Base-by-base conservation (phyloP, 1,140 invertebrate genomes). In the Orussus abietinus region DNA sequence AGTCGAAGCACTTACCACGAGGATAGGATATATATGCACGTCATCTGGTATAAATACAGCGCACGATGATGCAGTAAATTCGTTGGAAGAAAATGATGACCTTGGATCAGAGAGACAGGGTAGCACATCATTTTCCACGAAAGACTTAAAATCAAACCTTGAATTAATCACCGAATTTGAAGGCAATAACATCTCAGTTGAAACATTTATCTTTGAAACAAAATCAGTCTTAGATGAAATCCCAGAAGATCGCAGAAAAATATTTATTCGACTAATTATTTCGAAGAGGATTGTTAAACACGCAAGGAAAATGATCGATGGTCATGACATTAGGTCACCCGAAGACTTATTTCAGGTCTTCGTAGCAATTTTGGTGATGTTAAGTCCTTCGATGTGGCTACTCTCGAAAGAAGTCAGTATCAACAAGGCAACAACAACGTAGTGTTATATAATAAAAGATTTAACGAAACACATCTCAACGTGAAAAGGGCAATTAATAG, bases 211-310 rank as follows among this genome's bases (percentile, higher is more conserved):
- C n/a, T n/a, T n/a, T n/a, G n/a, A n/a, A n/a, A n/a, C n/a, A n/a
- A n/a, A n/a, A n/a, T n/a, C n/a, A n/a, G 22, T 25, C n/a, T 25
- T 25, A 25, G 22, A 25, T 25, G 22, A 25, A 25, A 25, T 25
- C 22, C n/a, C 22, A 25, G 22, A 25, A 25, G 22, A 25, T 25
- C 22, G 6, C 6, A 25, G 22, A 25, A 25, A 25, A 25, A 25
- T n/a, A 25, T 25, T 25, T 25, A 25, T 25, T 25, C 22, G 22
- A 6, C n/a, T 25, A 25, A n/a, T 25, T 25, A 25, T 25, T 25
- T 25, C 22, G n/a, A 25, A 25, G n/a, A 25, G n/a, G n/a, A 25
- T 25, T 25, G n/a, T 25, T 25, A 25, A 25, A 25, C 22, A n/a
- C 6, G 22, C 22, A 25, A 25, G 22, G n/a, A n/a, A n/a, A n/a